phyloP scores from a whole-genome alignment of 2,888 invertebrate genomes.

The Epistrophe eligans region DNA sequence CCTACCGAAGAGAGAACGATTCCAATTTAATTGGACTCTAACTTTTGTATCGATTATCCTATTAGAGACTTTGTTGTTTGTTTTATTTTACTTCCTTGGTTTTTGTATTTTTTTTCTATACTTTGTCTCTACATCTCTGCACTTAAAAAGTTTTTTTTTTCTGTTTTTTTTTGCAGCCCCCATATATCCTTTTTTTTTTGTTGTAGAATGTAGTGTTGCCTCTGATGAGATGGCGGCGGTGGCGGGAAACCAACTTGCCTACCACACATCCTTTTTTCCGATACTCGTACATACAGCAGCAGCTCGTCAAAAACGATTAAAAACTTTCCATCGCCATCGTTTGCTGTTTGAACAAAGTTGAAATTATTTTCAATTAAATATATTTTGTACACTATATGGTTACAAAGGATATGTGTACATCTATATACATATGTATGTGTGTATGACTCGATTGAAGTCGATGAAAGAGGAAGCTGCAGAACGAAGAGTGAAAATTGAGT shows the following conservation, averaged over 20 bases:
- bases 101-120: slow-evolving; percentile 17
- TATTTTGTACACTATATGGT: slow-evolving; percentile 32
- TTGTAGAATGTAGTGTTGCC: neutral
- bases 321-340: slow-evolving; percentile 63
- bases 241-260: slow-evolving; percentile 9
- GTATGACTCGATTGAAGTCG: slow-evolving; percentile 9
- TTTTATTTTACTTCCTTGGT: slow-evolving; percentile 35
- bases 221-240: slow-evolving; percentile 9
- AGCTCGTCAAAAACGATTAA: slow-evolving; percentile 62
- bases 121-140: slow-evolving; percentile 3
- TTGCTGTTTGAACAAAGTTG: slow-evolving; percentile 68
- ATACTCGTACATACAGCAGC: neutral
- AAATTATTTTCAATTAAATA: slow-evolving; percentile 75
- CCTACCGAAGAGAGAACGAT: slow-evolving; percentile 30
- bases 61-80: slow-evolving; percentile 62
- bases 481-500: slow-evolving; percentile 64
- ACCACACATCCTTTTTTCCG: slow-evolving; percentile 6
- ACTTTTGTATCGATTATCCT: slow-evolving; percentile 69
- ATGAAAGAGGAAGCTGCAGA: slow-evolving; percentile 21
- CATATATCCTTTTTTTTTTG: slow-evolving; percentile 14
- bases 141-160: slow-evolving; percentile 39
- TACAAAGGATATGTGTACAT: neutral
- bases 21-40: slow-evolving; percentile 65
- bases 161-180: neutral
- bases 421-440: neutral